A percentile compares a stretch with the other conserved stretches of the same genome.
Evolutionary conservation across 2,113 vertebrate genomes (phyloP).

Genomic region (Cinclus mexicanus): DNA sequence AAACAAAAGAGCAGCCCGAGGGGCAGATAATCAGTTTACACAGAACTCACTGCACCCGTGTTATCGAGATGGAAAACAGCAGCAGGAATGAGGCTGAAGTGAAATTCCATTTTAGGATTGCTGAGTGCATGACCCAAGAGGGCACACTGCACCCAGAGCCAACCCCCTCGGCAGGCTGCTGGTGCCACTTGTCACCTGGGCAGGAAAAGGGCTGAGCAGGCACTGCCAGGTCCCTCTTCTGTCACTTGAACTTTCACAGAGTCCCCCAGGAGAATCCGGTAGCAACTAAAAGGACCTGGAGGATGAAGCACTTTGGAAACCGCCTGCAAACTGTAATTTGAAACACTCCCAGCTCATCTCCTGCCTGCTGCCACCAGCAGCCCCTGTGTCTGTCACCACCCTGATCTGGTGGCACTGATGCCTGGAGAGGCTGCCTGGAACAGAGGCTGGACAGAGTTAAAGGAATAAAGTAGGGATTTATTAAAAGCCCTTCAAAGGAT

Average conservation of each 20-base stretch:
- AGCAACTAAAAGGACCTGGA: neutral
- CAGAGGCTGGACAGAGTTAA: neutral
- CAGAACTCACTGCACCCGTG: neutral
- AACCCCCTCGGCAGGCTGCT: neutral
- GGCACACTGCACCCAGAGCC: neutral
- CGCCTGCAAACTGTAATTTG: neutral
- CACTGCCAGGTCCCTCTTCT: neutral
- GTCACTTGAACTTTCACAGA: neutral
- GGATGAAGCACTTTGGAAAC: neutral
- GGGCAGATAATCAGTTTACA: neutral
- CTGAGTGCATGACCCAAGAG: neutral
- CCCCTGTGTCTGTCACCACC: accelerated
- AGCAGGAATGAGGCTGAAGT: neutral
- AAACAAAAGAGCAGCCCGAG: neutral
- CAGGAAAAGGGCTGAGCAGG: neutral
- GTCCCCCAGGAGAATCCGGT: neutral
- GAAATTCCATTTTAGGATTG: neutral
- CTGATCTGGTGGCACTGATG: neutral
- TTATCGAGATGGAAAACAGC: neutral
- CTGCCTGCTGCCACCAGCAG: neutral
- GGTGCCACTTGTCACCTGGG: neutral
- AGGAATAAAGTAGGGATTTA: neutral
- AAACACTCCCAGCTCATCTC: neutral
- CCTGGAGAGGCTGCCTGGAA: neutral
- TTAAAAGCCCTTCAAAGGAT: neutral